Evolutionary conservation across 2,113 vertebrate species (phyloP).

Genomic region (Toxostoma redivivum): DNA sequence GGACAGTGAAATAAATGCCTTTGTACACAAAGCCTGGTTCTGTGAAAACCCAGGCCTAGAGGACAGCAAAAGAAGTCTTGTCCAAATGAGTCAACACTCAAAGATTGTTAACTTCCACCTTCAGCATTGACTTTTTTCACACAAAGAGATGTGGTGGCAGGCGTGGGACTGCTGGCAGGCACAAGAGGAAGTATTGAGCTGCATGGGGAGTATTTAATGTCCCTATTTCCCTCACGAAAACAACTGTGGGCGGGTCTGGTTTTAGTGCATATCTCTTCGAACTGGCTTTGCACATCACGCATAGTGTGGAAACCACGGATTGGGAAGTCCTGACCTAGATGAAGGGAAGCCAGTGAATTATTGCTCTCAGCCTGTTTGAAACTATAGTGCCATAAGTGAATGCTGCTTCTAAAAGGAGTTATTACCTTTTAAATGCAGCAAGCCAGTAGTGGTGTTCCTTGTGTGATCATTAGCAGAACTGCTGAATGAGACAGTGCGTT

Average conservation of each 20-base stretch:
- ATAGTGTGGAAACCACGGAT: neutral
- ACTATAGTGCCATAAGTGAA: neutral
- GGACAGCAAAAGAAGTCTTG: neutral
- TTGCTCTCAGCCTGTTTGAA: neutral
- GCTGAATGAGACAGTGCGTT: neutral
- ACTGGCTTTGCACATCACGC: neutral
- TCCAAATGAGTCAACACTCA: neutral
- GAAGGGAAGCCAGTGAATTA: neutral
- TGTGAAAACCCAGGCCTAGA: neutral
- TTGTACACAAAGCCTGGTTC: neutral
- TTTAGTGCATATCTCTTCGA: fast-evolving
- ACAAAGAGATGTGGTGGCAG: neutral
- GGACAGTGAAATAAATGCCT: neutral
- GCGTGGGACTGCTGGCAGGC: neutral
- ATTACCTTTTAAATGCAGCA: neutral
- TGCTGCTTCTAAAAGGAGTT: neutral
- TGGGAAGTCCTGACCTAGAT: neutral
- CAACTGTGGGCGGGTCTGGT: neutral
- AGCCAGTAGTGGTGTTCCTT: neutral
- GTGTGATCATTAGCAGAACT: neutral
- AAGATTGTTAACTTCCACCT: neutral
- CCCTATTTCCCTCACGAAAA: neutral
- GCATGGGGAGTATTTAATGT: neutral
- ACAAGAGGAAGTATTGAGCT: neutral
- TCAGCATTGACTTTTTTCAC: neutral